Evolutionary conservation across 2,888 invertebrate species (phyloP).

Genomic region (Malthinus flaveolus): DNA sequence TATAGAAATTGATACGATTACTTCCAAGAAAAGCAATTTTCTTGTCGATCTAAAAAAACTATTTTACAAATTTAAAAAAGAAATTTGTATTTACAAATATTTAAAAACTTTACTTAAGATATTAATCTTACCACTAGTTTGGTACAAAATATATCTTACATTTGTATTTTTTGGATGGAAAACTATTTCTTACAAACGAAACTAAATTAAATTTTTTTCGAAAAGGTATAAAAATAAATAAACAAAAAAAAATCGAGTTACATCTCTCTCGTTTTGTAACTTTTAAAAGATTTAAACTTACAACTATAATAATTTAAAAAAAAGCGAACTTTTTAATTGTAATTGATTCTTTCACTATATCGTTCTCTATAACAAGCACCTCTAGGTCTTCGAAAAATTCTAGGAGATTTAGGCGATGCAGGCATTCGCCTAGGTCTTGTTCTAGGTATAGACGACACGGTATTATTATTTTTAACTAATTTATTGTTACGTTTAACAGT

Average conservation of each 20-base stretch:
- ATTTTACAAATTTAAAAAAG: too few relatives aligned
- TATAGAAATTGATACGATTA: too few relatives aligned
- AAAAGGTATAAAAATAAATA: constrained; percentile 25
- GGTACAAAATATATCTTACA: constrained; percentile 30
- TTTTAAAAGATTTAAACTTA: constrained; percentile 1
- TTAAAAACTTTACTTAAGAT: too few relatives aligned
- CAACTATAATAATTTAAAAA: too few relatives aligned
- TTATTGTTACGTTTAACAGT: constrained; percentile 7
- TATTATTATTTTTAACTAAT: constrained; percentile 35
- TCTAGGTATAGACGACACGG: constrained; percentile 38
- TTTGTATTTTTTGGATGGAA: constrained; percentile 27
- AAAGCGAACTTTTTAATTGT: neutral
- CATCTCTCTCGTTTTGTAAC: too few relatives aligned
- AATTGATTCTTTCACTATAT: constrained; percentile 36
- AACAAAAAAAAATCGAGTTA: constrained; percentile 21
- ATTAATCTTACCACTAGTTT: constrained; percentile 13
- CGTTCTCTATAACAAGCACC: constrained; percentile 54
- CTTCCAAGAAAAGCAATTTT: too few relatives aligned
- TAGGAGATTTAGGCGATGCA: constrained; percentile 50
- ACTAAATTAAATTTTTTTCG: constrained; percentile 15
- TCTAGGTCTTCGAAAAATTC: constrained; percentile 50
- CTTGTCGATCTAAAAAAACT: too few relatives aligned
- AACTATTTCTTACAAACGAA: constrained; percentile 17
- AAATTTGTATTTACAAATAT: too few relatives aligned
- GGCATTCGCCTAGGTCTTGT: constrained; percentile 37